Evolutionary conservation across 2,888 invertebrate species (phyloP).

Genomic region (Drosophila trichaetosa): DNA sequence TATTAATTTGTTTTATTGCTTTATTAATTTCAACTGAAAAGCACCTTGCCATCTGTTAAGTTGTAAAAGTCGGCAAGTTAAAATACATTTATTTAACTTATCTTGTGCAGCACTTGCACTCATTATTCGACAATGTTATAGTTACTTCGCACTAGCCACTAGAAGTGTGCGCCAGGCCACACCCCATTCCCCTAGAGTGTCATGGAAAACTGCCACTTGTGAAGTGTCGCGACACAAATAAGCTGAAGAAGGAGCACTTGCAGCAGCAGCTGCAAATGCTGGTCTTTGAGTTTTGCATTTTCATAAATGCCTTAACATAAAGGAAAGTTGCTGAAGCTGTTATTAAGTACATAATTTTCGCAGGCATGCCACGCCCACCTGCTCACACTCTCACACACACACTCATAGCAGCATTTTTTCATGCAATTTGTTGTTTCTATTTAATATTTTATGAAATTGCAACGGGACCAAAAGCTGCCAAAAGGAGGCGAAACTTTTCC

Average conservation of each 20-base stretch:
- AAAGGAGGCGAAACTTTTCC: conserved; percentile 74
- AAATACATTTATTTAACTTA: conserved; percentile 49
- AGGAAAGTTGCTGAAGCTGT: conserved; percentile 77
- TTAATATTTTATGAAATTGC: conserved; percentile 81
- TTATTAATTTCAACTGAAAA: background rate
- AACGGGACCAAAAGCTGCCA: conserved; percentile 73
- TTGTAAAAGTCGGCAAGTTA: conserved; percentile 40
- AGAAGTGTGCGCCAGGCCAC: background rate
- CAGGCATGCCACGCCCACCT: conserved; percentile 40
- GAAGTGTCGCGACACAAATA: conserved; percentile 64
- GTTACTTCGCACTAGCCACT: conserved; percentile 24
- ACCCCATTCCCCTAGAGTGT: conserved; percentile 2
- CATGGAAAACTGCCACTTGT: conserved; percentile 54
- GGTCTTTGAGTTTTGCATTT: conserved; percentile 67
- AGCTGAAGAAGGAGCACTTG: conserved; percentile 27
- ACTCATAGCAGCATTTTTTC: conserved; percentile 39
- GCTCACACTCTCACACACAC: conserved; percentile 15
- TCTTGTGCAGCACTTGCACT: conserved; percentile 34
- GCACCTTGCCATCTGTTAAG: conserved; percentile 7
- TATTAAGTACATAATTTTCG: conserved; percentile 77
- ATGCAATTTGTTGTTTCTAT: conserved; percentile 66
- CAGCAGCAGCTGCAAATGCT: conserved; percentile 11
- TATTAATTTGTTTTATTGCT: background rate
- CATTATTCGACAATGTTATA: conserved; percentile 43
- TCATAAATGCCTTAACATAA: conserved; percentile 76